Evolutionary conservation across 2,113 vertebrate genomes (phyloP), one percentile per base, ranked within the genome.

Genomic region (Barnardius zonarius): DNA sequence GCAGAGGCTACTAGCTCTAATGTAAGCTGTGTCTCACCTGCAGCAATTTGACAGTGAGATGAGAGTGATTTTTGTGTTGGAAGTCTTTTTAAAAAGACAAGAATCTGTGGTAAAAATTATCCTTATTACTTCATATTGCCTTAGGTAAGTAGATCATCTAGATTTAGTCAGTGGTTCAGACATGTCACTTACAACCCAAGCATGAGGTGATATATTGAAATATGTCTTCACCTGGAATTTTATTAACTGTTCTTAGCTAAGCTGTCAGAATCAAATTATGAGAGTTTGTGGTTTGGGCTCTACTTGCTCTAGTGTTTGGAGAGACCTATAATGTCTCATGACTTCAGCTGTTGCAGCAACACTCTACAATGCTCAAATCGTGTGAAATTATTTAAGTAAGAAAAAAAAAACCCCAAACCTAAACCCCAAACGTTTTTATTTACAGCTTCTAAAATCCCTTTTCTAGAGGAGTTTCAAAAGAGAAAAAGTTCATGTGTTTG

Each of bases 61-160:
- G 70, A 80, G 80, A 64, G 33, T 15, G 24, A 51, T 79, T 91
- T 90, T 64, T 80, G 37, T 73, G 59, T 69, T 85, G 41, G 27
- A 90, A 85, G 49, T 57, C 48, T 82, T 91, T 74, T 91, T 18
- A 54, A 64, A 66, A 90, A 93, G 59, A 83, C 70, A 85, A 84
- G 49, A 63, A 87, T 85, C 78, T 87, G 20, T 55, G 35, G 75
- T 87, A 87, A 96, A 94, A 88, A 83, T 88, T 68, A 90, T 35
- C 48, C 33, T 48, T 57, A 22, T 75, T 95, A 51, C 52, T 80
- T 90, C 33, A 33, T 82, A 61, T 54, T 89, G 66, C 69, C 78
- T 90, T 31, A 57, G 85, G 86, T 89, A 81, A 78, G 72, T 90
- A 86, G 67, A 90, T 96, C 3, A 35, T 88, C 30, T 80, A 66